These are phyloP conservation scores for Lates calcarifer DNA, from an alignment of 2,113 vertebrate genomes.

Conservation along the genomic window DNA sequence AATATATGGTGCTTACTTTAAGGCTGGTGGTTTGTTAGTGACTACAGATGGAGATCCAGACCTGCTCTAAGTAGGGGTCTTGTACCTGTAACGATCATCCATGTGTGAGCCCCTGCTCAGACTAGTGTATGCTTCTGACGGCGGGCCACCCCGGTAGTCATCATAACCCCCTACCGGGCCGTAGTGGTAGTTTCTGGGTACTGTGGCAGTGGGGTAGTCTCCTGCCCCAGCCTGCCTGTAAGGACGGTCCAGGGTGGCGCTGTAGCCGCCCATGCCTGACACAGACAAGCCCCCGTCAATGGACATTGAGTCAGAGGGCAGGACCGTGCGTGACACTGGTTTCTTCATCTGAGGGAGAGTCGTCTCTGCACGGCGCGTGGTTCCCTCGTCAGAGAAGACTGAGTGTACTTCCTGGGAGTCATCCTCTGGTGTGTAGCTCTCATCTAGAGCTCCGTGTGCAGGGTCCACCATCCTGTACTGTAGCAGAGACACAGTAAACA, in stretches of 20 bases:
- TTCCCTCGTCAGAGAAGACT: conserved; percentile 93
- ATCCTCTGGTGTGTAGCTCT: conserved; percentile 92
- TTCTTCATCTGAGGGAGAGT: conserved; percentile 91
- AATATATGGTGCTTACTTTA: not conserved
- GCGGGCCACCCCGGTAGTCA: conserved; percentile 83
- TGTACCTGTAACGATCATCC: conserved; percentile 91
- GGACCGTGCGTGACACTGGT: conserved; percentile 90
- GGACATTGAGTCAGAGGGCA: conserved; percentile 81
- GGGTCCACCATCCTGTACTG: conserved; percentile 93
- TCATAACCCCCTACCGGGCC: conserved; percentile 87
- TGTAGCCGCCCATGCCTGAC: conserved; percentile 83
- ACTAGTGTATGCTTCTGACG: conserved; percentile 90
- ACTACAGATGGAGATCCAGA: too few relatives aligned
- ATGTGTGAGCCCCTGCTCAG: conserved; percentile 91
- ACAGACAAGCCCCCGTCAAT: conserved; percentile 85
- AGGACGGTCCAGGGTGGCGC: conserved; percentile 92
- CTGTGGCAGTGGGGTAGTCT: conserved; percentile 92
- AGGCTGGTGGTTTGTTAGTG: not conserved
- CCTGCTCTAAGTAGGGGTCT: not conserved
- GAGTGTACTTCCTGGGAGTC: conserved; percentile 92
- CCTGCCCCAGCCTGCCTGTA: conserved; percentile 85
- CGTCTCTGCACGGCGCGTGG: conserved; percentile 88
- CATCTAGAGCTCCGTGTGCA: conserved; percentile 89
- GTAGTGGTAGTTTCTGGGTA: conserved; percentile 96
- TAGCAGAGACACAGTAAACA: conserved; percentile 48